Evolutionary conservation across 2,888 invertebrate species (phyloP), one percentile per base, ranked within the genome.

Genomic region (Apoderus coryli): DNA sequence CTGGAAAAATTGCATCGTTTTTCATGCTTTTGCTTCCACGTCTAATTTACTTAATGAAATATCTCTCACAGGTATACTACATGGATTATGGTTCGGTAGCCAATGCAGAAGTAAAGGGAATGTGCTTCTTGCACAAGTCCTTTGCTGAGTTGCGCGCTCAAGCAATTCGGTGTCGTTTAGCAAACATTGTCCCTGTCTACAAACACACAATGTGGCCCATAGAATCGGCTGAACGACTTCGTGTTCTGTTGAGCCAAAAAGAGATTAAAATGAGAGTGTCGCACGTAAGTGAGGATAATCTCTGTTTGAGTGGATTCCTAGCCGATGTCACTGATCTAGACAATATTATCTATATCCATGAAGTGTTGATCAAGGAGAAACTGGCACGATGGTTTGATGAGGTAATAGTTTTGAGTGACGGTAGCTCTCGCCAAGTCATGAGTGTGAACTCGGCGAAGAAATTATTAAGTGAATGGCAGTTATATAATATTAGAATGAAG

Each of bases 11-110:
- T 19, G 19, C 19, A 19, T 19, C 6, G 6, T n/a, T n/a, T n/a
- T n/a, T 7, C 19, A 19, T 19, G n/a, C n/a, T 19, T 19, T 19
- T 19, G 19, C 19, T 19, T 7, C n/a, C 6, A 19, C 19, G 19
- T 19, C 19, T 19, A n/a, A 7, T n/a, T 19, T 19, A n/a, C 19
- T n/a, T n/a, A 19, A 19, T 19, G n/a, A 19, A 19, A 19, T 19
- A 19, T 32, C 22, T 33, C 22, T 44, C 40, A 36, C 48, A 67
- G 65, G 63, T 69, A 44, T 63, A 64, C 22, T 67, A 64, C 54
- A 55, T 69, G 41, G 70, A 70, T 59, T 69, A 65, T 54, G 70
- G 67, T 46, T 68, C 68, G 25, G 61, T 67, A 48, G 57, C 57
- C 35, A 44, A 46, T 32, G 57, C 56, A 42, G 50, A 60, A 34